These are phyloP conservation scores for Phoeniculus purpureus DNA, from an alignment of 2,797 vertebrate genomes.

Conservation along the genomic window DNA sequence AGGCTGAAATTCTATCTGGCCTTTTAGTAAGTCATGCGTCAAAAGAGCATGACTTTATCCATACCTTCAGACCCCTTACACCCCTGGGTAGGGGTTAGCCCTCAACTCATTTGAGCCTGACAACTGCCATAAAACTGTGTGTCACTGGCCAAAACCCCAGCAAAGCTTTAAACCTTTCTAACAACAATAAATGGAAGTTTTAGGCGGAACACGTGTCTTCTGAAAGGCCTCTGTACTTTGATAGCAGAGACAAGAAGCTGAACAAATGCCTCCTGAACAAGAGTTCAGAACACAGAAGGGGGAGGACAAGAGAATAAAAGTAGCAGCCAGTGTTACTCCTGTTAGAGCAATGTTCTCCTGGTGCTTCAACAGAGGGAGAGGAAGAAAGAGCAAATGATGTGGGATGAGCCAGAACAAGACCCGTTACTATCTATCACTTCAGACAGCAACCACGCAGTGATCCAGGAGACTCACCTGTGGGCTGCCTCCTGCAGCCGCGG, in stretches of 20 bases:
- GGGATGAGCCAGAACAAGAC: background rate
- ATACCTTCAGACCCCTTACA: background rate
- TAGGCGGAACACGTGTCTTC: background rate
- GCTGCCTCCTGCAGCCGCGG: background rate
- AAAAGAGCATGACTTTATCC: background rate
- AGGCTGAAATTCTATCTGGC: conserved; percentile 23
- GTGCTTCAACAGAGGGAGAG: background rate
- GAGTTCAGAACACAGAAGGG: background rate
- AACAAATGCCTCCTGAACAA: background rate
- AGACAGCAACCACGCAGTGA: background rate
- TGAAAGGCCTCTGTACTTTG: background rate
- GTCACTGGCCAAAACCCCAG: background rate
- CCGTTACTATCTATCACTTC: background rate
- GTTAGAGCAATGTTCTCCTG: background rate
- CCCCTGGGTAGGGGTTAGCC: background rate
- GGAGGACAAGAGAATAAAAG: background rate
- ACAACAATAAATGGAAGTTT: background rate
- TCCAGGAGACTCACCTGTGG: background rate
- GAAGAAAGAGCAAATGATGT: background rate
- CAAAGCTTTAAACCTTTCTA: background rate
- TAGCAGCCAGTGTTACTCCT: background rate
- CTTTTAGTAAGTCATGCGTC: background rate
- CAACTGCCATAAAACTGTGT: background rate
- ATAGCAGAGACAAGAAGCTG: background rate
- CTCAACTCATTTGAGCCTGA: background rate